Evolutionary conservation across 1,140 invertebrate genomes (phyloP), one percentile per base, ranked within the genome.

Genomic region (Drosophila varians): DNA sequence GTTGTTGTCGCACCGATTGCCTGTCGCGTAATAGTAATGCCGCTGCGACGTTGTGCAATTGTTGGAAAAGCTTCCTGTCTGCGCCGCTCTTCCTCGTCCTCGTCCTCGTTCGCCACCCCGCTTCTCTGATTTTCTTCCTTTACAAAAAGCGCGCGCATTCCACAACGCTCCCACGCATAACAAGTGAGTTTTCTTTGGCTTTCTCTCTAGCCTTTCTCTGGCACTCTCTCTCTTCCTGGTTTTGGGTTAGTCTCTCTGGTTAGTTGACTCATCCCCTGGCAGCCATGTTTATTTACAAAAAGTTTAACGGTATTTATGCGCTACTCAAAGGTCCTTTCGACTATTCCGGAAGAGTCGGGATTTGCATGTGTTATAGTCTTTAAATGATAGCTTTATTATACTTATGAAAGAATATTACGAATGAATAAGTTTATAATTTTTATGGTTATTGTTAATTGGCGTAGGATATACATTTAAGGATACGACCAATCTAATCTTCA

Each of bases 281-380:
- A 38, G 79, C 79, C 79, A 84, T 84, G 79, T 84, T 84, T 84
- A 84, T 84, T 84, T 84, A 84, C 79, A 84, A 84, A 84, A 84
- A 84, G 75, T 78, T 78, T 72, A 72, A 57, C 74, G 70, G 69
- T 84, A 75, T 78, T 78, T 43, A 26, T 14, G 42, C 8, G 34
- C 25, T 54, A 19, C 25, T 6, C 8, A 8, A 0, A 9, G 25
- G 55, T 71, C 54, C 55, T 55, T 61, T 18, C 2, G 45, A 40
- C 2, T 49, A 26, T 0, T 9, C 0, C 18, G 0, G 2, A 62
- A 11, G 26, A 6, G 12, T 19, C 34, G 7, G 9, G 1, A 18
- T 8, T 7, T 0, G 4, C 21, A 21, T 4, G 4, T 21, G 2
- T 21, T n/a, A n/a, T n/a, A n/a, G n/a, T n/a, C n/a, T n/a, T n/a